Percentiles rank a stretch among this genome's conserved stretches.
These are phyloP conservation scores for Chalcis sispes DNA, from an alignment of 2,888 invertebrate genomes.

Conservation along the genomic window DNA sequence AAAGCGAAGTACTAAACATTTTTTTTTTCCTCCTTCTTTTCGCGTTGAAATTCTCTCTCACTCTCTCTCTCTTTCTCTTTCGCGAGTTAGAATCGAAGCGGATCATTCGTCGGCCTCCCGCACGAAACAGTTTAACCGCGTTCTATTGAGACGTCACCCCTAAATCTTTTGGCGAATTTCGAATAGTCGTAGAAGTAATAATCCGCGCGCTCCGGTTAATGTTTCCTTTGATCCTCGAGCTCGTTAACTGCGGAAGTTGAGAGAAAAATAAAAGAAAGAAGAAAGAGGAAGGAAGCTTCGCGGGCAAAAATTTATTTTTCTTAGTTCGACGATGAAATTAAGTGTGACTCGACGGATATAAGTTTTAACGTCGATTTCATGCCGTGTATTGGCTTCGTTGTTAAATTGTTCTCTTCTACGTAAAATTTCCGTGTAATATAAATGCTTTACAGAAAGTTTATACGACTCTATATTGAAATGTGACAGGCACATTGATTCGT, in stretches of 20 bases:
- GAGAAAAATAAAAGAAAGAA: slow-evolving; percentile 11
- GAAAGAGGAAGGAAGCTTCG: background rate
- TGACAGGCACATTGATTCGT: too few relatives aligned
- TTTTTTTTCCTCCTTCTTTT: too few relatives aligned
- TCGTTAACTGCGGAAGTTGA: background rate
- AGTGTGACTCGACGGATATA: too few relatives aligned
- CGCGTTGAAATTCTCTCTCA: slow-evolving; percentile 16
- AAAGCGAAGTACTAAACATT: slow-evolving; percentile 52
- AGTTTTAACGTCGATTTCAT: too few relatives aligned
- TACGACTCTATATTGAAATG: too few relatives aligned
- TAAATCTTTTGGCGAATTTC: slow-evolving; percentile 55
- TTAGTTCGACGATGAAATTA: too few relatives aligned
- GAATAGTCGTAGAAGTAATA: slow-evolving; percentile 42
- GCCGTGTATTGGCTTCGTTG: too few relatives aligned
- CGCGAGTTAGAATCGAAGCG: slow-evolving; percentile 10
- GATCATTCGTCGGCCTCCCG: background rate
- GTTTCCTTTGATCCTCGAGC: slow-evolving; percentile 45
- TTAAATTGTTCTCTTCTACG: too few relatives aligned
- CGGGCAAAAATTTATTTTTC: too few relatives aligned
- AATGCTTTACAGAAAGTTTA: too few relatives aligned
- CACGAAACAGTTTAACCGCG: slow-evolving; percentile 15
- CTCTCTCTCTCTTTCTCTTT: slow-evolving; percentile 10
- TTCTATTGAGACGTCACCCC: slow-evolving; percentile 56
- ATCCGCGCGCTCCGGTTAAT: slow-evolving; percentile 47
- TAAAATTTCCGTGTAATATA: too few relatives aligned